Percentiles rank a stretch among this genome's conserved stretches.
Evolutionary conservation across 2,797 vertebrate genomes (phyloP).

Genomic region (Siniperca scherzeri): DNA sequence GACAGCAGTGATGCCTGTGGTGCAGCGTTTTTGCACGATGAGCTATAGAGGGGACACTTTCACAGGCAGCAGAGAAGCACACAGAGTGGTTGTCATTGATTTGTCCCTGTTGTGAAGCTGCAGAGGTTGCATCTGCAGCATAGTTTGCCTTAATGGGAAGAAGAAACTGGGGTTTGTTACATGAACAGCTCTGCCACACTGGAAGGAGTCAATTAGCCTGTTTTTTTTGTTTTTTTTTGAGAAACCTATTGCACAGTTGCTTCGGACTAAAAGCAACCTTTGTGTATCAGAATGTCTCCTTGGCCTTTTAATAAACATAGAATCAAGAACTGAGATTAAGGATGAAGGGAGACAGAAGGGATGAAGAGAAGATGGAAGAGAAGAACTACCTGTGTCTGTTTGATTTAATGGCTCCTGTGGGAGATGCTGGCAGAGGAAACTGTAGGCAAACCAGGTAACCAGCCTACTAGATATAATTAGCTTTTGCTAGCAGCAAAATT

Average conservation of each 20-base stretch:
- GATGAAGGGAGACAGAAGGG: conserved; percentile 8
- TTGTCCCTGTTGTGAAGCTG: conserved; percentile 68
- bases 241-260: neutral
- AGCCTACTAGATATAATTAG: conserved; percentile 11
- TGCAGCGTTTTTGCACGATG: conserved; percentile 3
- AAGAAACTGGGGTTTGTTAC: conserved; percentile 7
- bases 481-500: neutral
- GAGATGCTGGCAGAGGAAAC: conserved; percentile 10
- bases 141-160: conserved; percentile 7
- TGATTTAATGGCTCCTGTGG: conserved; percentile 30
- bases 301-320: conserved; percentile 40
- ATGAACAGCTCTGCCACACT: conserved; percentile 4
- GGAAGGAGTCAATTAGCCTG: neutral
- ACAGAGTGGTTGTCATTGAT: conserved; percentile 62
- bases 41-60: conserved; percentile 30
- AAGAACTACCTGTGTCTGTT: conserved; percentile 12
- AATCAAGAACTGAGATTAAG: conserved; percentile 17
- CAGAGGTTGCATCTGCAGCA: conserved; percentile 45
- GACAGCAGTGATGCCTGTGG: conserved; percentile 5
- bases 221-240: neutral
- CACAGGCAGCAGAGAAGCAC: conserved; percentile 23
- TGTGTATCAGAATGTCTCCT: conserved; percentile 18
- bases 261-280: conserved; percentile 38
- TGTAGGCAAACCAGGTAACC: neutral
- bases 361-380: conserved; percentile 5